Conservation (phyloP, 2,797 vertebrate species). For the Takifugu ocellatus region DNA sequence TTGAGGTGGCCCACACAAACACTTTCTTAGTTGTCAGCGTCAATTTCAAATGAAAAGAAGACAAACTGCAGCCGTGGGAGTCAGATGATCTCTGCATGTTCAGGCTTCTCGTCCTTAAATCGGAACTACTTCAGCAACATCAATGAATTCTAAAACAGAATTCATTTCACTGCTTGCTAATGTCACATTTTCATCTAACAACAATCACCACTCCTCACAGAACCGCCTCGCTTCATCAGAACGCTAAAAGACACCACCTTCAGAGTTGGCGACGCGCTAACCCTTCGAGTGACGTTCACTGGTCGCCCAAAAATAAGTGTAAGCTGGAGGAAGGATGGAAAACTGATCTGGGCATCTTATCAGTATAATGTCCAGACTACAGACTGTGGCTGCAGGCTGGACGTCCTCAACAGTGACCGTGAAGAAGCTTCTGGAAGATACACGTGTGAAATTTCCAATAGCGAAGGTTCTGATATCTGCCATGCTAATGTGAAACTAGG, state of each 20-base stretch:
- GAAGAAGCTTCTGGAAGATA: constrained; percentile 82
- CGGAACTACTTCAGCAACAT: constrained; percentile 3
- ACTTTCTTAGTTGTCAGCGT: no score
- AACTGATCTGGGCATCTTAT: constrained; percentile 77
- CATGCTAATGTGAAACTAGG: constrained; percentile 47
- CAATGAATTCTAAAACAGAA: background rate
- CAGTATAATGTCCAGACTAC: constrained; percentile 83
- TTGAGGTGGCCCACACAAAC: no score
- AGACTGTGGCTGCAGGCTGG: constrained; percentile 75
- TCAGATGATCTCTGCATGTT: background rate
- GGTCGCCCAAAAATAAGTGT: constrained; percentile 82
- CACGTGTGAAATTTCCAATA: constrained; percentile 84
- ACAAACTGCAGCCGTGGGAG: background rate
- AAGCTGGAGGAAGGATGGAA: constrained; percentile 85
- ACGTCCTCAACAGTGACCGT: constrained; percentile 77
- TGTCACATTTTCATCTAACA: constrained; percentile 24
- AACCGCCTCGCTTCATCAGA: constrained; percentile 80
- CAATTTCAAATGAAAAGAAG: no score
- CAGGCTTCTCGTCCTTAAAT: background rate
- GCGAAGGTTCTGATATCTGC: constrained; percentile 68
- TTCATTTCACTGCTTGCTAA: constrained; percentile 8
- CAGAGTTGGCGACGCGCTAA: constrained; percentile 78
- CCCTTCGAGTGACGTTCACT: constrained; percentile 82
- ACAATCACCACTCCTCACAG: constrained; percentile 48
- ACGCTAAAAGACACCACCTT: constrained; percentile 83